A percentile compares a stretch with the other conserved stretches of the same genome.
These are phyloP conservation scores for Tenualosa ilisha DNA, from an alignment of 2,797 vertebrate genomes.

Conservation along the genomic window DNA sequence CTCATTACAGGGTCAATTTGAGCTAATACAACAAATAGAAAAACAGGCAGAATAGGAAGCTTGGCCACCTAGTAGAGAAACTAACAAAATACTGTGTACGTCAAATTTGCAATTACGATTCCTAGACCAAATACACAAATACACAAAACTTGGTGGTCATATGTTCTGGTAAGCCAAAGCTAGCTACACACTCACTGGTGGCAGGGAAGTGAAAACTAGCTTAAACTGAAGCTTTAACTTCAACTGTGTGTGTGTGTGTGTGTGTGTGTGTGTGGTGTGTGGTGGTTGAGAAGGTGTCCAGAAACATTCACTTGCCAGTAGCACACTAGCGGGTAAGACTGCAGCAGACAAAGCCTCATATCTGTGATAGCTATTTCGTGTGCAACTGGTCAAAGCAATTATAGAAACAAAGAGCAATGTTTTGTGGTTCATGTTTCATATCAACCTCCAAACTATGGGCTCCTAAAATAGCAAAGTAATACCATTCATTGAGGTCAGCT, in stretches of 20 bases:
- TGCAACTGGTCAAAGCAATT: background rate
- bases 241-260: background rate
- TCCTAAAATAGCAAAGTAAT: background rate
- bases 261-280: background rate
- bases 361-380: background rate
- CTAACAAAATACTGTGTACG: background rate
- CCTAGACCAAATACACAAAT: background rate
- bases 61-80: background rate
- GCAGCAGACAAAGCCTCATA: background rate
- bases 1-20: background rate
- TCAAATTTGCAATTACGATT: background rate
- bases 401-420: background rate
- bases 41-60: background rate
- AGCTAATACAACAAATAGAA: background rate
- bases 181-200: background rate
- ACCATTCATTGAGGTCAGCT: background rate
- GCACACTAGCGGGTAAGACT: background rate
- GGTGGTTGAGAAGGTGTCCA: background rate
- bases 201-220: background rate
- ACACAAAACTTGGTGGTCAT: background rate
- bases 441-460: background rate
- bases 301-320: background rate
- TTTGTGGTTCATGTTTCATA: constrained; percentile 6
- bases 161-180: background rate
- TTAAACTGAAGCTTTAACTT: background rate